phyloP scores from a whole-genome alignment of 2,888 invertebrate genomes.

The Chalcosyrphus nemorum region DNA sequence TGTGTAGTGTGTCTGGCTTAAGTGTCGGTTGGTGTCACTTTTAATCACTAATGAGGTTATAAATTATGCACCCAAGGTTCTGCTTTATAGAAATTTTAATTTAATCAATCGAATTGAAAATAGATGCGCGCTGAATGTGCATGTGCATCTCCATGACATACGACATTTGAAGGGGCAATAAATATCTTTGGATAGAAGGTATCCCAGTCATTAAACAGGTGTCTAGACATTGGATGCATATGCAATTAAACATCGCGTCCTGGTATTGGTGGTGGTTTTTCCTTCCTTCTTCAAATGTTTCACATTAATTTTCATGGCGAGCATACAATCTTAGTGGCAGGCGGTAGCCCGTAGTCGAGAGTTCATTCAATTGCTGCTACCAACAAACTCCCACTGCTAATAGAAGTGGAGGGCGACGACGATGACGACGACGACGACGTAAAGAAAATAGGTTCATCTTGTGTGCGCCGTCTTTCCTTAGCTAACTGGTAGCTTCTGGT shows the following conservation, averaged over 20 bases:
- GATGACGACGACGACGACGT: background rate
- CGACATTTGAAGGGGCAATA: slow-evolving; percentile 47
- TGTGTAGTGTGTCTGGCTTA: slow-evolving; percentile 55
- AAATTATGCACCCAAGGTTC: slow-evolving; percentile 65
- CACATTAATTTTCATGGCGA: slow-evolving; percentile 45
- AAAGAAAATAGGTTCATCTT: slow-evolving; percentile 66
- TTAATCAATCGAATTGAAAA: slow-evolving; percentile 68
- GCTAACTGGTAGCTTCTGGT: background rate
- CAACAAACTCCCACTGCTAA: slow-evolving; percentile 2
- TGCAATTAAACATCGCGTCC: slow-evolving; percentile 58
- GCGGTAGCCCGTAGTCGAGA: background rate
- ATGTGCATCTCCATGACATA: slow-evolving; percentile 39
- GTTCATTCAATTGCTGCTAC: slow-evolving; percentile 24
- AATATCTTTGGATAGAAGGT: slow-evolving; percentile 41
- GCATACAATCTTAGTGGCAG: background rate
- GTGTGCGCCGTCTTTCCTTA: background rate
- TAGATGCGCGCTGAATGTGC: slow-evolving; percentile 34
- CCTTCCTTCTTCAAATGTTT: slow-evolving; percentile 59
- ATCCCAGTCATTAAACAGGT: slow-evolving; percentile 62
- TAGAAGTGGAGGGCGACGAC: slow-evolving; percentile 6
- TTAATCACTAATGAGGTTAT: slow-evolving; percentile 72
- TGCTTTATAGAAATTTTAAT: slow-evolving; percentile 47
- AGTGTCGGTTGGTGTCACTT: slow-evolving; percentile 70
- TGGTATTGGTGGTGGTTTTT: slow-evolving; percentile 48
- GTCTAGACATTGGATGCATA: slow-evolving; percentile 71